Evolutionary conservation across 2,113 vertebrate species (phyloP).

Genomic region (Oncorhynchus clarkii): DNA sequence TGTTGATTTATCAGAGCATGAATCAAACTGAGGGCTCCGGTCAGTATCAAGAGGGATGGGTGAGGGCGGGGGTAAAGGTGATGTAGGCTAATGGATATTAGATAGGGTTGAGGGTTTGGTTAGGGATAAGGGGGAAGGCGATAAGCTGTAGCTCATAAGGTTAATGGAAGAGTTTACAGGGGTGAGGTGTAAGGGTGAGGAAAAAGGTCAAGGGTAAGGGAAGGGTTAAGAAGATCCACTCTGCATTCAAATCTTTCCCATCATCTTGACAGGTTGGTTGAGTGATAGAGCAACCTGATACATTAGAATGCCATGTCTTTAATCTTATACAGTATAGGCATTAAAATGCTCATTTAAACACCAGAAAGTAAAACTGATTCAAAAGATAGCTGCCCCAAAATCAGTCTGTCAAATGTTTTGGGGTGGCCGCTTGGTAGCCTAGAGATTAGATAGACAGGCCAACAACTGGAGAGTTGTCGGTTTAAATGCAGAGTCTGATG

Average conservation of each 20-base stretch:
- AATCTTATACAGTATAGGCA: background rate
- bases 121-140: background rate
- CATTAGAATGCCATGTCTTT: background rate
- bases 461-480: too few relatives aligned
- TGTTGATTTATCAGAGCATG: conserved; percentile 4
- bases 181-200: background rate
- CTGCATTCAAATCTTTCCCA: too few relatives aligned
- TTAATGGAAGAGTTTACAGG: background rate
- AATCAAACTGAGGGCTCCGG: background rate
- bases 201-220: background rate
- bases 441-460: too few relatives aligned
- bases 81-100: background rate
- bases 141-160: background rate
- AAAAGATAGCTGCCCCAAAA: background rate
- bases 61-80: background rate
- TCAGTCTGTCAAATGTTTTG: background rate
- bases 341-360: background rate
- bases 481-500: too few relatives aligned
- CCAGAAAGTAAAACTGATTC: background rate
- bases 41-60: background rate
- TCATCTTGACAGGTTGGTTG: too few relatives aligned
- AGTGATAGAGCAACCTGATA: background rate
- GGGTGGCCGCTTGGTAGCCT: background rate
- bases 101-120: background rate
- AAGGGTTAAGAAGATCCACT: too few relatives aligned